Evolutionary conservation across 2,113 vertebrate genomes (phyloP).

Genomic region (Chlorodrepanis virens): DNA sequence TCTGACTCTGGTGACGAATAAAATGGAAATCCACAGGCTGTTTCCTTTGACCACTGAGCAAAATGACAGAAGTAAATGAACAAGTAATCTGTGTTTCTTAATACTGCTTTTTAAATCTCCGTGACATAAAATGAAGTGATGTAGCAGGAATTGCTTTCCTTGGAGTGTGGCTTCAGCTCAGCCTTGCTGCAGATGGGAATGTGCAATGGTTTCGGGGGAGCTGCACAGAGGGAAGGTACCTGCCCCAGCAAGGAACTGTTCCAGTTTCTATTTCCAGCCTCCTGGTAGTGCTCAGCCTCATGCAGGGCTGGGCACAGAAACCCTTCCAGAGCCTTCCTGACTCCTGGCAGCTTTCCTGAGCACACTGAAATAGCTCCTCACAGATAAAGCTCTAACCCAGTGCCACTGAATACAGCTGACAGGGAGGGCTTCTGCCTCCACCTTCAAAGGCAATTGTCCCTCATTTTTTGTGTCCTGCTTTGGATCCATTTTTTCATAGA

Average conservation of each 20-base stretch:
- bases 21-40: not conserved
- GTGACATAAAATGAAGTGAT: not conserved
- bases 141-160: not conserved
- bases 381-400: not conserved
- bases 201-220: not conserved
- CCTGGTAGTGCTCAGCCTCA: not conserved
- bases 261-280: not conserved
- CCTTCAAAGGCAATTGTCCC: not conserved
- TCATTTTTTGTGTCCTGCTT: not conserved
- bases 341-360: not conserved
- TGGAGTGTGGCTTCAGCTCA: not conserved
- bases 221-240: not conserved
- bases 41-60: not conserved
- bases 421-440: not conserved
- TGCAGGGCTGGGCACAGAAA: not conserved
- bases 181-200: not conserved
- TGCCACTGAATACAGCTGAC: not conserved
- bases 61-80: not conserved
- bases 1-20: not conserved
- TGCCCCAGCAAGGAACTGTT: not conserved
- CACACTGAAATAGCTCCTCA: constrained; percentile 7
- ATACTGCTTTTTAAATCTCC: not conserved
- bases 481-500: not conserved
- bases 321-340: not conserved
- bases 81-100: not conserved